These are phyloP conservation scores for Zosterops pallidus DNA, from an alignment of 2,113 vertebrate genomes.

Conservation along the genomic window DNA sequence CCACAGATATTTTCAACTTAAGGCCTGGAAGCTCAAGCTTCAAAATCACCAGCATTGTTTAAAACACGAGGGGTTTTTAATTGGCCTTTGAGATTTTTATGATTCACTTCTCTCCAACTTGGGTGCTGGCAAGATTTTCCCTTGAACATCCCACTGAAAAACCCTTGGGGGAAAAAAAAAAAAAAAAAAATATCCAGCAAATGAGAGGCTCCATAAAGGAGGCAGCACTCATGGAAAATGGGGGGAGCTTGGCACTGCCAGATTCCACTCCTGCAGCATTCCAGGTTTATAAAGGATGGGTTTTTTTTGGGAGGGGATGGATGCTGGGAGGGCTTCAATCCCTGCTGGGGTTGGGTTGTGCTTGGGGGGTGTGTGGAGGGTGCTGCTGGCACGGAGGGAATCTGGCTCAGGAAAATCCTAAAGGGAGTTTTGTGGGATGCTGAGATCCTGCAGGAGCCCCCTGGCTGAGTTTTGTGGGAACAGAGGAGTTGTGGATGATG, in stretches of 20 bases:
- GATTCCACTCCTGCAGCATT: not conserved
- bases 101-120: not conserved
- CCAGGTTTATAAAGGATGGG: not conserved
- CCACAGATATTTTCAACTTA: not conserved
- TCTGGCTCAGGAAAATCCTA: not conserved
- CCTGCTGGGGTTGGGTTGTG: not conserved
- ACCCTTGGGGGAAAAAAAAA: not conserved
- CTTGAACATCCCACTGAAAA: not conserved
- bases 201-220: not conserved
- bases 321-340: not conserved
- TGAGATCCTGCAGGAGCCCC: not conserved
- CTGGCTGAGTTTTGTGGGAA: not conserved
- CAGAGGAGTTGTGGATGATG: not conserved
- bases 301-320: not conserved
- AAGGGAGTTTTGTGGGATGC: not conserved
- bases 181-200: too few relatives aligned
- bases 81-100: not conserved
- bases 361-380: not conserved
- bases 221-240: not conserved
- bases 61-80: not conserved
- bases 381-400: not conserved
- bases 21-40: not conserved
- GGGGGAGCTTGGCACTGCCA: not conserved
- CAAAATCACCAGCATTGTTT: not conserved
- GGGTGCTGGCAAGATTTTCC: not conserved